Percentiles rank a stretch among this genome's conserved stretches.
Evolutionary conservation across 2,797 vertebrate genomes (phyloP).

Genomic region (Microctenopoma steveboyesi): DNA sequence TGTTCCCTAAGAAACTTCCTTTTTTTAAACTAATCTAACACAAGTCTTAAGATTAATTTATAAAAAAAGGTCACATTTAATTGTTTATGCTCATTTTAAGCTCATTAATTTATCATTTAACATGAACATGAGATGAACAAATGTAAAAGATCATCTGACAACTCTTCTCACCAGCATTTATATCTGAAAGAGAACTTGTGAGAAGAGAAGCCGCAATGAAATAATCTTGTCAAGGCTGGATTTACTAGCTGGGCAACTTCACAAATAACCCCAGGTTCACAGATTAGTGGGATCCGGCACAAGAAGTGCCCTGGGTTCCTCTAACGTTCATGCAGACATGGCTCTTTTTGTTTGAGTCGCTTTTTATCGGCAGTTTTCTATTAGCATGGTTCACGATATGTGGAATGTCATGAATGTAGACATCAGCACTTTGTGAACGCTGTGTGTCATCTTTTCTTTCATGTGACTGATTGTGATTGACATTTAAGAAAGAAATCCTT

Average conservation of each 20-base stretch:
- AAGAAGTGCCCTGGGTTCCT: too few species aligned
- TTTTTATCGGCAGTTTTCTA: neutral
- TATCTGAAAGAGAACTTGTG: too few species aligned
- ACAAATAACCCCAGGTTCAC: neutral
- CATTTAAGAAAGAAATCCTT: slow-evolving; percentile 1
- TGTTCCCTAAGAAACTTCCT: slow-evolving; percentile 24
- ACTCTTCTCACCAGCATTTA: too few species aligned
- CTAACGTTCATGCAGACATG: neutral
- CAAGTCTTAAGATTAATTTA: neutral
- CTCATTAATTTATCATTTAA: too few species aligned
- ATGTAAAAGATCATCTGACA: too few species aligned
- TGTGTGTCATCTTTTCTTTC: neutral
- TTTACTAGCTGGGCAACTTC: neutral
- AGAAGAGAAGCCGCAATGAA: neutral
- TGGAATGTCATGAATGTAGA: neutral
- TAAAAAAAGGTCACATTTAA: neutral
- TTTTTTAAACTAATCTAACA: neutral
- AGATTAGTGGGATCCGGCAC: neutral
- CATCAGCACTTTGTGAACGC: neutral
- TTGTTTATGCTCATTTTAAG: too few species aligned
- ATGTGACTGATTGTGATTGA: slow-evolving; percentile 1
- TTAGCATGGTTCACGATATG: neutral
- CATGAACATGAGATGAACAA: too few species aligned
- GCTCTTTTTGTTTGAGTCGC: neutral
- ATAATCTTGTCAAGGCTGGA: neutral